Evolutionary conservation across 2,888 invertebrate genomes (phyloP), one percentile per base, ranked within the genome.

Genomic region (Molorchus minor): DNA sequence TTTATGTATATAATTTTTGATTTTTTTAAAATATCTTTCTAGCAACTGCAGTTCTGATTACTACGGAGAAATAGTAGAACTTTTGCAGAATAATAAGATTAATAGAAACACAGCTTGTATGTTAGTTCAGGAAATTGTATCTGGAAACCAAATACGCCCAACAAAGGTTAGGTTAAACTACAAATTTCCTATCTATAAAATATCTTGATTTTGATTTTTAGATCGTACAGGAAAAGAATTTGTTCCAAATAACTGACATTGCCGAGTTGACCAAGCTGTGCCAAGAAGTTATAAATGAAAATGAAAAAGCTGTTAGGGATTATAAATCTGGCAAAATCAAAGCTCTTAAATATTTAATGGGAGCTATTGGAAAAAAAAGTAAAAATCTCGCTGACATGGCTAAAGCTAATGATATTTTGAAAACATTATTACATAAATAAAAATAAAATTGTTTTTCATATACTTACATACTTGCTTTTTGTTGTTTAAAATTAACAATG

Each of bases 241-340:
- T 89, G 86, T 78, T 77, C 5, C 83, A 90, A 77, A 87, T 92
- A 61, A 85, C 81, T 36, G 86, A 91, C 74, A 79, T 83, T 61
- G 73, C 78, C 4, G 82, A 84, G 75, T 85, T 94, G 60, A 81
- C 79, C 49, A 79, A 83, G 64, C 77, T 87, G 36, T 93, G 93
- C 75, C 69, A 77, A 47, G 79, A 84, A 68, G 83, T 89, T 0
- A 78, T 93, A 21, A 75, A 85, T 10, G 84, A 86, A 61, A 90
- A 92, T 79, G 83, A 86, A 8, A 87, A 89, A 75, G 75, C 88
- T 52, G 89, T 90, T 0, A 81, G 84, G 62, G 83, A 86, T 67
- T 92, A 88, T 74, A 87, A 84, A 75, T 81, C 80, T 7, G 93
- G 93, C 3, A 92, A 92, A 80, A 78, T 77, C 0, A 91, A 90